phyloP scores from a whole-genome alignment of 2,888 invertebrate genomes.

The Eurois occulta region DNA sequence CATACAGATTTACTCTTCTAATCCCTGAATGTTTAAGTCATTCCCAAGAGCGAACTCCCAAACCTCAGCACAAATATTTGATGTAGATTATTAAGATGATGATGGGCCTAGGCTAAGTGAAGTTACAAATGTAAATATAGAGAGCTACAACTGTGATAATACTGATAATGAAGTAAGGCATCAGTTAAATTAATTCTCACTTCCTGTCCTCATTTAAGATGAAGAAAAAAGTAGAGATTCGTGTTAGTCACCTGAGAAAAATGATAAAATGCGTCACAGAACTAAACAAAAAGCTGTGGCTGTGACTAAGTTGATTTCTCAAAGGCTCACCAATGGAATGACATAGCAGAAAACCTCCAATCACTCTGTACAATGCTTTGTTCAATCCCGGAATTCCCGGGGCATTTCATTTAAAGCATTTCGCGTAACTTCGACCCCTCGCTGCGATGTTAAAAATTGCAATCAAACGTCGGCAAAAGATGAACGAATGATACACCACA shows the following conservation, averaged over 20 bases:
- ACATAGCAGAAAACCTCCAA: slow-evolving; percentile 62
- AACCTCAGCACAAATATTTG: slow-evolving; percentile 60
- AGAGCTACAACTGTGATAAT: slow-evolving; percentile 43
- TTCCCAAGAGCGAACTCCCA: slow-evolving; percentile 36
- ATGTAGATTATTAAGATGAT: slow-evolving; percentile 44
- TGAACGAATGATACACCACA: slow-evolving; percentile 51
- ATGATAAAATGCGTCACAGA: slow-evolving; percentile 56
- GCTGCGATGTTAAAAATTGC: slow-evolving; percentile 70
- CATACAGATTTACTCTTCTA: slow-evolving; percentile 40
- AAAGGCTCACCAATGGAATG: slow-evolving; percentile 57
- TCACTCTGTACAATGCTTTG: slow-evolving; percentile 60
- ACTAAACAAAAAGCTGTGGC: slow-evolving; percentile 37
- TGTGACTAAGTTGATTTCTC: slow-evolving; percentile 61
- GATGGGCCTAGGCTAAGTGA: slow-evolving; percentile 35
- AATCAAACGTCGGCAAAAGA: slow-evolving; percentile 63
- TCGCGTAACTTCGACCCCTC: slow-evolving; percentile 64
- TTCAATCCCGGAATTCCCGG: slow-evolving; percentile 65
- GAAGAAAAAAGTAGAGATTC: slow-evolving; percentile 29
- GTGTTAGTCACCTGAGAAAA: slow-evolving; percentile 57
- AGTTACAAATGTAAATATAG: slow-evolving; percentile 50
- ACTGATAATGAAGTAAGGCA: slow-evolving; percentile 38
- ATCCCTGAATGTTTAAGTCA: slow-evolving; percentile 38
- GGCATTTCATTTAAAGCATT: slow-evolving; percentile 63
- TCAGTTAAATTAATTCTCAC: slow-evolving; percentile 37
- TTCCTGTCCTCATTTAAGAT: slow-evolving; percentile 49